Base-by-base conservation (phyloP, 2,888 invertebrate species). In the Leucophora obtusa region DNA sequence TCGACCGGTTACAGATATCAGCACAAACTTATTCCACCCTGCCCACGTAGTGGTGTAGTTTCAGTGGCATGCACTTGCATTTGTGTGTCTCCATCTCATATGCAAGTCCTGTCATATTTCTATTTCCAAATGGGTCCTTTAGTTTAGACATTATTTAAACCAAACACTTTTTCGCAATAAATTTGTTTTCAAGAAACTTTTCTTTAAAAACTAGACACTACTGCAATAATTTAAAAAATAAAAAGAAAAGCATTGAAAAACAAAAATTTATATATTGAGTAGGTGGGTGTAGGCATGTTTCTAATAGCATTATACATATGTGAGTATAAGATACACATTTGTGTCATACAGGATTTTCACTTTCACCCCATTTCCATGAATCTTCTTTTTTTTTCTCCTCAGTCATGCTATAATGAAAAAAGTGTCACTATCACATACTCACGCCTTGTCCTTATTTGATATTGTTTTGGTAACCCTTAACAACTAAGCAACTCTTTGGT, bases 381-480 rank as follows among this genome's bases (percentile, higher is more conserved):
- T 66, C 3, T 47, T 38, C n/a, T 28, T 33, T 47, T 15, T 69
- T 7, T 9, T 50, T 11, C 10, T 50, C 33, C 10, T 66, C n/a
- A 59, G 10, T 38, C 50, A 66, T 70, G 56, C 38, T 68, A 72
- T 72, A 58, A 59, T 38, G 28, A 28, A 72, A 59, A 70, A 65
- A 70, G 54, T 80, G 74, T 69, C 72, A 69, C 72, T 50, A 68
- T 69, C 58, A 70, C 56, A 28, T 60, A 35, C 73, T 77, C 73
- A 65, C 76, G 81, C 77, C 81, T 53, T 15, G n/a, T 43, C 15
- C 35, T 63, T 66, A 24, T 24, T 24, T 38, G 14, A 10, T 28
- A n/a, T 53, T 21, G 21, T 38, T 18, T 17, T 43, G 50, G 43
- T 71, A 75, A 80, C 71, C 80, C 80, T 76, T 69, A 62, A 54